Percentiles rank a stretch among this genome's conserved stretches.
These are phyloP conservation scores for Ylistrum balloti DNA, from an alignment of 1,140 invertebrate species.

Conservation along the genomic window DNA sequence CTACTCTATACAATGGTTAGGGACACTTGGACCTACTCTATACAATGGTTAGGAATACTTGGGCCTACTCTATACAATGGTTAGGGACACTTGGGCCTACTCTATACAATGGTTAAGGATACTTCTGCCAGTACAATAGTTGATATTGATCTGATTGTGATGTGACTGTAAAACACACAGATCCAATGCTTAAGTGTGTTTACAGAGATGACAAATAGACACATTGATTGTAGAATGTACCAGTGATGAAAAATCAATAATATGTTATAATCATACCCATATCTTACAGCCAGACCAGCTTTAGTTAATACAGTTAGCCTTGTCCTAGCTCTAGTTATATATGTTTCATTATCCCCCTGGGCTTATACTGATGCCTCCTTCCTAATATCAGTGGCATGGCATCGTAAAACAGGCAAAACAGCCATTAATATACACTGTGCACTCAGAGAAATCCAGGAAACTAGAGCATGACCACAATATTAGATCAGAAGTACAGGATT, in stretches of 20 bases:
- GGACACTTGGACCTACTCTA: no score
- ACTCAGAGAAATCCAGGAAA: not conserved
- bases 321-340: not conserved
- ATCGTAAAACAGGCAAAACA: no score
- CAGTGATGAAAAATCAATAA: not conserved
- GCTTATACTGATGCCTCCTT: not conserved
- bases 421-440: not conserved
- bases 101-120: no score
- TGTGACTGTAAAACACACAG: not conserved
- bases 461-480: no score
- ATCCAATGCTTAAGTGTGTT: not conserved
- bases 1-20: no score
- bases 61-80: no score
- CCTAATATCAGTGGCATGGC: no score
- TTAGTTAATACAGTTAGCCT: not conserved
- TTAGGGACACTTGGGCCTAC: no score
- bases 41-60: no score
- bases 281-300: not conserved
- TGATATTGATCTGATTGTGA: not conserved
- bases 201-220: not conserved
- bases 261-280: not conserved
- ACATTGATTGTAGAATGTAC: not conserved
- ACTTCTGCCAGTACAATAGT: no score
- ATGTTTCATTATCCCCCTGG: not conserved
- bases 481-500: no score